A percentile compares a stretch with the other conserved stretches of the same genome.
Conservation (phyloP, 2,113 vertebrate species). For the Jaculus jaculus region DNA sequence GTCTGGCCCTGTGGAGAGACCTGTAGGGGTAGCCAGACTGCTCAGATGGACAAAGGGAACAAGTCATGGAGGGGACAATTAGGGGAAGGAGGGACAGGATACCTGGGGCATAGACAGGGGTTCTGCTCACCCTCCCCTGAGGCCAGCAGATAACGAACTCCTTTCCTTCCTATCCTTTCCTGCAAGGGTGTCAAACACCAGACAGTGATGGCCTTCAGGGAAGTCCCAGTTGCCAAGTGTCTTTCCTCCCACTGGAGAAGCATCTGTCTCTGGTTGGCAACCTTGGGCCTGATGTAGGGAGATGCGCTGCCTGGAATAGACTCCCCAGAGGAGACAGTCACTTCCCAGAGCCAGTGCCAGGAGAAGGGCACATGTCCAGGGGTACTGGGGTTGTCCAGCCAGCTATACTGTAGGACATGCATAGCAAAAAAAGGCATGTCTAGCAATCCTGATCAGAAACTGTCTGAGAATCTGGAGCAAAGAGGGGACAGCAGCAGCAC, state of each 20-base stretch:
- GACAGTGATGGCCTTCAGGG: background rate
- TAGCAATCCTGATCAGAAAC: fast-evolving
- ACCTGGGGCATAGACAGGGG: no score
- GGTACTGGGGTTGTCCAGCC: fast-evolving
- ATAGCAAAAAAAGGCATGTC: background rate
- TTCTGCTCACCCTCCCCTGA: background rate
- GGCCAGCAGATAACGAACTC: background rate
- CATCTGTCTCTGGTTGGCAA: background rate
- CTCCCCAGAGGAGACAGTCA: background rate
- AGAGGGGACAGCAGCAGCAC: background rate
- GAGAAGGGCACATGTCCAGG: fast-evolving
- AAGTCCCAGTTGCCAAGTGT: fast-evolving
- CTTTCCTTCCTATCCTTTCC: background rate
- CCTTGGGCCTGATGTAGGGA: fast-evolving
- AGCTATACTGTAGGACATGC: background rate
- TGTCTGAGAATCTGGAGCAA: background rate
- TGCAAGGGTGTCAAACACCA: background rate
- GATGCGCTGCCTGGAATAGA: fast-evolving
- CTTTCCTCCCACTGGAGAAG: fast-evolving
- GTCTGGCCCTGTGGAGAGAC: background rate
- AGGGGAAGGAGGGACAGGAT: background rate
- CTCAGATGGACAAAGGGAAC: background rate
- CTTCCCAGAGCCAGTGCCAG: fast-evolving
- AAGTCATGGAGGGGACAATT: no score
- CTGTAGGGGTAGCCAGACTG: background rate